Conservation (phyloP, 2,113 vertebrate genomes). For the Gambusia affinis region DNA sequence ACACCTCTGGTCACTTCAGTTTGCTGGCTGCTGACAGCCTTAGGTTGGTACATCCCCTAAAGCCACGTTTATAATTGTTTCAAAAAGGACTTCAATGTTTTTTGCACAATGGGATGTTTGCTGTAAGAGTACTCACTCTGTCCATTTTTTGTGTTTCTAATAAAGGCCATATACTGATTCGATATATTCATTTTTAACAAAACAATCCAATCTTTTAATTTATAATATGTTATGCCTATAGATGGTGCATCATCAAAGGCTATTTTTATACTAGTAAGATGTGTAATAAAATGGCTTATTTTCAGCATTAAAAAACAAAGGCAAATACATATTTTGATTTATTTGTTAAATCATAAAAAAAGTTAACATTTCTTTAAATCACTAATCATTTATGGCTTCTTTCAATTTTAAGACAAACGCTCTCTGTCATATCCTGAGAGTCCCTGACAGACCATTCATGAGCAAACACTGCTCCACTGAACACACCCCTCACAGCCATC, state of each 20-base stretch:
- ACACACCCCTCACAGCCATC: constrained; percentile 51
- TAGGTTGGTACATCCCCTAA: neutral
- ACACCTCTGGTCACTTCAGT: too few species aligned
- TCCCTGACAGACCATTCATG: constrained; percentile 54
- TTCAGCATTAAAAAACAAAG: neutral
- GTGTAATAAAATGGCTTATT: neutral
- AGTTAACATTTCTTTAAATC: neutral
- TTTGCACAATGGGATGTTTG: too few species aligned
- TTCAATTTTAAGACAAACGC: constrained; percentile 5
- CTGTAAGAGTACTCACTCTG: too few species aligned
- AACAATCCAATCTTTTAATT: neutral
- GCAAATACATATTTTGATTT: neutral
- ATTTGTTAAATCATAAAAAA: neutral
- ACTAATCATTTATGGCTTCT: too few species aligned
- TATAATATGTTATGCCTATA: neutral
- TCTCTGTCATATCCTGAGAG: constrained; percentile 28
- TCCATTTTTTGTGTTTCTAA: neutral
- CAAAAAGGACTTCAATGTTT: too few species aligned
- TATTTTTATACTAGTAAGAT: neutral
- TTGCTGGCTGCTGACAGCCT: too few species aligned
- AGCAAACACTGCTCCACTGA: constrained; percentile 53
- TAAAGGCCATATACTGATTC: neutral
- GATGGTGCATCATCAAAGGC: neutral
- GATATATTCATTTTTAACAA: neutral
- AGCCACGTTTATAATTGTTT: neutral